These are phyloP conservation scores for Antrozous pallidus DNA, from an alignment of 2,797 vertebrate species.

Conservation along the genomic window DNA sequence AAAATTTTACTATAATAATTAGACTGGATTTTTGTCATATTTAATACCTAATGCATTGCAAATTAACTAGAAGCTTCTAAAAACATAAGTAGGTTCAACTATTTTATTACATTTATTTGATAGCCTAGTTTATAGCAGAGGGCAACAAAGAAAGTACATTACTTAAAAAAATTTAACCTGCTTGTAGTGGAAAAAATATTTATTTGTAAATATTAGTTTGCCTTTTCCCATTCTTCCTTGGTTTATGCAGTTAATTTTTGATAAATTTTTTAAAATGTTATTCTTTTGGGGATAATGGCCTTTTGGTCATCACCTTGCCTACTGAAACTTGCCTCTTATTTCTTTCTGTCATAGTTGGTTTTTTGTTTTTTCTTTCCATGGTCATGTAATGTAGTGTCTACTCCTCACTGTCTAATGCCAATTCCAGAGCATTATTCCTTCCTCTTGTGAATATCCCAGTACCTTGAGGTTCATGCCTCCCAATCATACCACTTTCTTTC, in stretches of 20 bases:
- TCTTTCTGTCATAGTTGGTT: background rate
- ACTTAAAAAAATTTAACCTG: background rate
- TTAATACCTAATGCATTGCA: no score
- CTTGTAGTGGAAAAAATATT: background rate
- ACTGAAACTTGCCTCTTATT: background rate
- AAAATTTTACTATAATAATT: no score
- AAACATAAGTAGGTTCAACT: no score
- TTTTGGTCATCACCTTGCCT: background rate
- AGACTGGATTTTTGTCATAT: no score
- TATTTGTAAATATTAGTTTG: background rate
- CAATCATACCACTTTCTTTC: background rate
- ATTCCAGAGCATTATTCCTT: background rate
- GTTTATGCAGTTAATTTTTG: background rate
- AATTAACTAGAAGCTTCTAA: no score
- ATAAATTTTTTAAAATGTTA: background rate
- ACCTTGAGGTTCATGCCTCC: background rate
- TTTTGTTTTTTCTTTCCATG: background rate
- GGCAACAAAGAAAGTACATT: background rate
- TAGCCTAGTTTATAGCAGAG: background rate
- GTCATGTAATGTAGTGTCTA: background rate
- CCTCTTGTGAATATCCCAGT: background rate
- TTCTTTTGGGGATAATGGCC: background rate
- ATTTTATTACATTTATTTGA: background rate
- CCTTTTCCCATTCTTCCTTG: background rate
- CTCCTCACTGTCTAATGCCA: background rate